Percentiles rank a stretch among this genome's conserved stretches.
Evolutionary conservation across 2,888 invertebrate species (phyloP).

Genomic region (Ochropleura plecta): DNA sequence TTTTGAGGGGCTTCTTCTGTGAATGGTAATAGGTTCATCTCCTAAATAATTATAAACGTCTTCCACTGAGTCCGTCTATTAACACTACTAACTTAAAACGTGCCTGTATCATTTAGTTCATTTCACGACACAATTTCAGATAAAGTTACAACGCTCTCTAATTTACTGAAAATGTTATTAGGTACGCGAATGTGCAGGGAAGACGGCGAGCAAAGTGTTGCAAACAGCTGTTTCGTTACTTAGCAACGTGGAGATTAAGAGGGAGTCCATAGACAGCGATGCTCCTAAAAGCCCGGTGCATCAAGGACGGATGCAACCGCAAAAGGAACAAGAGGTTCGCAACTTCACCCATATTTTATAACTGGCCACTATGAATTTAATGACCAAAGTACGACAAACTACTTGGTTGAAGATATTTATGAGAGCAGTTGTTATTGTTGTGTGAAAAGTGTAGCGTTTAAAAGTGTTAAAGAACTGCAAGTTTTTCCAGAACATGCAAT

Average conservation of each 20-base stretch:
- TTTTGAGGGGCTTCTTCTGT: not conserved
- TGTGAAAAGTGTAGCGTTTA: slow-evolving; percentile 4
- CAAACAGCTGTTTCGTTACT: slow-evolving; percentile 70
- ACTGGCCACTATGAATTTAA: slow-evolving; percentile 21
- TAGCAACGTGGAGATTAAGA: slow-evolving; percentile 71
- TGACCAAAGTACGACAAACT: slow-evolving; percentile 42
- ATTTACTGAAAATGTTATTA: slow-evolving; percentile 61
- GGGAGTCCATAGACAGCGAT: slow-evolving; percentile 66
- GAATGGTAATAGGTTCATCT: not conserved
- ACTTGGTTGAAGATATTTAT: slow-evolving; percentile 33
- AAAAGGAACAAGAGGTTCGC: slow-evolving; percentile 76
- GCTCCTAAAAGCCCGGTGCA: slow-evolving; percentile 64
- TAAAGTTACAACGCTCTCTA: slow-evolving; percentile 19
- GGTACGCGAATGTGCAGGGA: slow-evolving; percentile 83
- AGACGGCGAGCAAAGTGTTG: slow-evolving; percentile 78
- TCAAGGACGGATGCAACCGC: slow-evolving; percentile 75
- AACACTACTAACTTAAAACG: slow-evolving; percentile 17
- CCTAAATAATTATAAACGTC: not conserved
- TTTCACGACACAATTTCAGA: slow-evolving; percentile 15
- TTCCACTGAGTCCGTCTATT: not conserved
- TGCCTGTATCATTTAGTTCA: slow-evolving; percentile 22
- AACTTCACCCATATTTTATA: slow-evolving; percentile 44
- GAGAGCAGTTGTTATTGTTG: slow-evolving; percentile 18
- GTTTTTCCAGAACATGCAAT: not conserved
- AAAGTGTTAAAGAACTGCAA: not conserved